These are phyloP conservation scores for Saccopteryx leptura DNA, from an alignment of 2,113 vertebrate genomes.

Conservation along the genomic window DNA sequence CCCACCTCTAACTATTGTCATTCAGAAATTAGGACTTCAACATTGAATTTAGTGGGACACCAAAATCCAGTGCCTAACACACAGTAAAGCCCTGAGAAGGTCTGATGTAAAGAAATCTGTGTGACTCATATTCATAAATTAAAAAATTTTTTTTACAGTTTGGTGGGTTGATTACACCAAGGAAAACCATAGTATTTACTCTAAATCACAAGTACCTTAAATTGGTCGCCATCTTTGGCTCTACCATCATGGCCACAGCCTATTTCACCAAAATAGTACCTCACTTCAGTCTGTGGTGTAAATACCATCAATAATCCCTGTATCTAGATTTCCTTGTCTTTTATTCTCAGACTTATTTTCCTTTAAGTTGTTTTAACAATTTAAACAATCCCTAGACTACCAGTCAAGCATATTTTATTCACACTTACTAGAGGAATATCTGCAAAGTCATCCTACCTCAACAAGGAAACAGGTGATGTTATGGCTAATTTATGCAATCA, in stretches of 20 bases:
- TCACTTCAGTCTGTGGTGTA: not conserved
- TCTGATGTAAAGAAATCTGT: not conserved
- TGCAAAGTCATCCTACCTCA: not conserved
- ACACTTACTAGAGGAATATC: not conserved
- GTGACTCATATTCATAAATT: not conserved
- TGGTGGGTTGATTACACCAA: not conserved
- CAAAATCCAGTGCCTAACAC: not conserved
- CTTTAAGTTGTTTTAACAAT: conserved; percentile 3
- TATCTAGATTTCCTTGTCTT: not conserved
- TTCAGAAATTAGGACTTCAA: not conserved
- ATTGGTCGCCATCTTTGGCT: not conserved
- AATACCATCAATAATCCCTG: not conserved
- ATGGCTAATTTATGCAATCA: not conserved
- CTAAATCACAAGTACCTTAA: not conserved
- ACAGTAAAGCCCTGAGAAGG: not conserved
- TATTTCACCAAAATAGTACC: not conserved
- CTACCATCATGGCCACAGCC: not conserved
- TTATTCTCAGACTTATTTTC: not conserved
- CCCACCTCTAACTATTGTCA: not conserved
- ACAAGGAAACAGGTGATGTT: not conserved
- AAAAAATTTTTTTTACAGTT: not conserved
- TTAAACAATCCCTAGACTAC: not conserved
- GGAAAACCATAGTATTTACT: not conserved
- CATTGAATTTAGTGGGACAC: not conserved
- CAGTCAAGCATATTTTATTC: not conserved